Evolutionary conservation across 2,888 invertebrate genomes (phyloP), one percentile per base, ranked within the genome.

Genomic region (Thera britannica): DNA sequence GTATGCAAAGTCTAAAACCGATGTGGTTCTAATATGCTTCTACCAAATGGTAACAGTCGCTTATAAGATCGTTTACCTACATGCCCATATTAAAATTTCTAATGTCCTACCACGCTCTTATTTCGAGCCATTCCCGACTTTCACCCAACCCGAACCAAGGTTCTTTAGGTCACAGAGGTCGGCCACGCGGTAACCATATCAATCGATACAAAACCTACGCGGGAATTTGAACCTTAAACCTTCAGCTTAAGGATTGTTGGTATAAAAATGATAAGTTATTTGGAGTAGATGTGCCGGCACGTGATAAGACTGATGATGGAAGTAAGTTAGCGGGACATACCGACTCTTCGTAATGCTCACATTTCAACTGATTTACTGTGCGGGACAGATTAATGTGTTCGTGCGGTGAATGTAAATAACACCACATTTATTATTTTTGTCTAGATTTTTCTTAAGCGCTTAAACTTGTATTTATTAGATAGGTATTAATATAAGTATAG

Each of bases 121-220:
- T 79, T 79, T 75, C 75, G 70, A 79, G 74, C 72, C 74, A 77
- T 79, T 83, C 87, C 85, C 74, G 81, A 88, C 90, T 92, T 92
- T 91, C 92, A 83, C 90, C 79, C 80, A 80, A 81, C 83, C 76
- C 79, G 64, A 81, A 85, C 84, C 85, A 86, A 85, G 87, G 88
- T 87, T 88, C 88, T 90, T 77, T 90, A 80, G 92, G 92, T 92
- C 88, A 91, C 83, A 75, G 83, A 80, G 88, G 89, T 87, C 89
- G 82, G 67, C 59, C 62, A 48, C 76, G 68, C 73, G 70, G 67
- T 73, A 76, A 81, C 81, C 91, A 89, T 90, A 89, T 82, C 81
- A 90, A 92, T 89, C 78, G 80, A 82, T 82, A 79, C 79, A 75
- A 54, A 52, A 52, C 23, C 35, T 6, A 61, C 68, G 68, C 51